Evolutionary conservation across 2,888 invertebrate genomes (phyloP).

Genomic region (Drosophila anceps): DNA sequence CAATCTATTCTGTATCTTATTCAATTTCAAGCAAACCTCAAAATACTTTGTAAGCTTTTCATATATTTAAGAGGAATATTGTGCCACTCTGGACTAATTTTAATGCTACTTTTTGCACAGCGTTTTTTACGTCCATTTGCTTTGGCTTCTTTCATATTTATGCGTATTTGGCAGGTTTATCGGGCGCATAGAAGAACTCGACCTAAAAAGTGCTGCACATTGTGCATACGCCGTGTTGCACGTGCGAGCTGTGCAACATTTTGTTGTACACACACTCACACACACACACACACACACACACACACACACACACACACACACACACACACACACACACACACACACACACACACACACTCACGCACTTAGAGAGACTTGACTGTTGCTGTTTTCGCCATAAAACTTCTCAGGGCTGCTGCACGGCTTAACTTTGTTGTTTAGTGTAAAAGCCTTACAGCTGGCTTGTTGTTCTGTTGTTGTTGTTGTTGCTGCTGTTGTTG

Average conservation of each 20-base stretch:
- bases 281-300: background rate
- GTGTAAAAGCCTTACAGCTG: constrained; percentile 67
- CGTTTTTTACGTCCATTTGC: background rate
- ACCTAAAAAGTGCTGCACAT: constrained; percentile 31
- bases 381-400: constrained; percentile 51
- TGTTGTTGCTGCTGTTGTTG: constrained; percentile 23
- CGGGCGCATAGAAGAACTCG: constrained; percentile 31
- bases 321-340: background rate
- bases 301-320: background rate
- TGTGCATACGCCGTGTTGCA: constrained; percentile 66
- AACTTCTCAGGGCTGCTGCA: constrained; percentile 48
- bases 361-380: constrained; percentile 13
- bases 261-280: constrained; percentile 21
- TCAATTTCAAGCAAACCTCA: background rate
- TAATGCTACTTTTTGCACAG: background rate
- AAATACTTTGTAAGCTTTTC: background rate
- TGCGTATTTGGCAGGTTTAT: constrained; percentile 36
- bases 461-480: constrained; percentile 30
- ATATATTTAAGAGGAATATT: background rate
- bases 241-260: constrained; percentile 68
- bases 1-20: background rate
- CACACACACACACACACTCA: background rate
- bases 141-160: constrained; percentile 19
- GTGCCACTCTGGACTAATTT: background rate
- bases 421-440: constrained; percentile 78